Base-by-base conservation (phyloP, 2,888 invertebrate species). In the Calephelis perditalis region DNA sequence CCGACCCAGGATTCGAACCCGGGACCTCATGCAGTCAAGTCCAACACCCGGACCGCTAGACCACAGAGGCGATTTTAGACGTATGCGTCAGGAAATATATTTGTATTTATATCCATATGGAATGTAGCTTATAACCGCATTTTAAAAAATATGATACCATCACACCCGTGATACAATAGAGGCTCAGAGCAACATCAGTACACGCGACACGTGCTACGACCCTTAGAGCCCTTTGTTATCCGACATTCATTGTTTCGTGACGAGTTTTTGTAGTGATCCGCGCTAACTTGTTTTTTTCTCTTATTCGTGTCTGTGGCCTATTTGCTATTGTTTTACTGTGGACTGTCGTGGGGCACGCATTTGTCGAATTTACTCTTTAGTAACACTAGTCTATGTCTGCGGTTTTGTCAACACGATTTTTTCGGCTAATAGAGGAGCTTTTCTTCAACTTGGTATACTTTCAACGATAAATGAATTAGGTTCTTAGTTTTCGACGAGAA, bases 171-270 rank as follows among this genome's bases (percentile, higher is more conserved):
- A 15, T 45, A n/a, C 10, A 58, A 47, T 10, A 46, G 58, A 40
- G 36, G 55, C 47, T 58, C 61, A 46, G 52, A 58, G 49, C 55
- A 60, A 44, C 63, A 63, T 66, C 60, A 60, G 60, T 58, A 62
- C 58, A 37, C 64, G 45, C 57, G 60, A 40, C 47, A 58, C 62
- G 59, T 55, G 52, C 57, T 56, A 40, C 52, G 52, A 52, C 37
- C 37, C 57, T 57, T 44, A 56, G 11, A 58, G 58, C 58, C 63
- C 62, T 58, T 62, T 63, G 56, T 63, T 60, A 11, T 56, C 59
- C 62, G 49, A 62, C 64, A 65, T 63, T 65, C 60, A 65, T 65
- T 63, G 63, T 67, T 62, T 12, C 44, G 52, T 61, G 64, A 65
- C 60, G 62, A 65, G 63, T 64, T 65, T 63, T 65, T 63, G 59